Evolutionary conservation across 2,113 vertebrate species (phyloP).

Genomic region (Myocastor coypus): DNA sequence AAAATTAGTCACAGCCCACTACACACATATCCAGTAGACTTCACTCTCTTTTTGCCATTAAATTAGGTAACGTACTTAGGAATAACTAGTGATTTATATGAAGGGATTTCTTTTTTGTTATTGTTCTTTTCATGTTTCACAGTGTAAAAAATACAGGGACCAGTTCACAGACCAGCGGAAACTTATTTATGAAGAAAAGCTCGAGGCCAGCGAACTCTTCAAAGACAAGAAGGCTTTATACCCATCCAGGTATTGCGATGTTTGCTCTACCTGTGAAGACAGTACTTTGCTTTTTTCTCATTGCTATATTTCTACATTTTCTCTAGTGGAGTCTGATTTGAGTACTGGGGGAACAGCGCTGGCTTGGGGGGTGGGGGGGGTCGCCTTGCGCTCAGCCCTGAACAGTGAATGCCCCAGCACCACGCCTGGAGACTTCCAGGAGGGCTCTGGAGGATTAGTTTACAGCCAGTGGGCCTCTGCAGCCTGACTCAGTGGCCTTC

Average conservation of each 20-base stretch:
- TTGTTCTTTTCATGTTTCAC: conserved; percentile 62
- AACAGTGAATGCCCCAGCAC: neutral
- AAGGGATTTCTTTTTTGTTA: neutral
- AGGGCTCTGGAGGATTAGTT: neutral
- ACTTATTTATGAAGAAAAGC: conserved; percentile 96
- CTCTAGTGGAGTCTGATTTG: conserved; percentile 11
- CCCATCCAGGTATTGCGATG: conserved; percentile 92
- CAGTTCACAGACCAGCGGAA: conserved; percentile 97
- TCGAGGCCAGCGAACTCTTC: conserved; percentile 98
- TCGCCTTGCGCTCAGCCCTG: neutral
- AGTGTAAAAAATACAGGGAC: conserved; percentile 98
- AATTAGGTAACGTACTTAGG: neutral
- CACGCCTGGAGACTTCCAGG: neutral
- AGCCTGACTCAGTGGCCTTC: neutral
- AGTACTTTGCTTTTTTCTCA: neutral
- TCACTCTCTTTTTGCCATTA: neutral
- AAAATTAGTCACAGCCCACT: neutral
- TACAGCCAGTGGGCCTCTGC: neutral
- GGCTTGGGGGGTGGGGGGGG: neutral
- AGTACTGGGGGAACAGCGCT: neutral
- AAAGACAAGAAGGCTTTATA: conserved; percentile 98
- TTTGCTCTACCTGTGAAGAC: neutral
- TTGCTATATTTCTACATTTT: neutral
- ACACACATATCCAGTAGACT: neutral
- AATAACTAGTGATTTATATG: neutral